Evolutionary conservation across 2,888 invertebrate genomes (phyloP).

Genomic region (Conchocele bisecta): DNA sequence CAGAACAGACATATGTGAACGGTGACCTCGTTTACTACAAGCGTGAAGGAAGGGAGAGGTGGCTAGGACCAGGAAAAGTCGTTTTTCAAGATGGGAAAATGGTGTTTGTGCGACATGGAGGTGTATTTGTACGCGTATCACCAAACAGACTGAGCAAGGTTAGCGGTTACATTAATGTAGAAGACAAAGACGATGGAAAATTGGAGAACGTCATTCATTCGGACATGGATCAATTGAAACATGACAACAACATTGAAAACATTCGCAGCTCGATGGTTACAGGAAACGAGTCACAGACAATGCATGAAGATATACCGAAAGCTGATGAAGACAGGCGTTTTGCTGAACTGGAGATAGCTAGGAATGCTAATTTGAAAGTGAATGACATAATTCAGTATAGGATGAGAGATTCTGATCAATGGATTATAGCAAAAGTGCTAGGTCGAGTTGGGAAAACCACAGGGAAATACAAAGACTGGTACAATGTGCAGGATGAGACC

Average conservation of each 20-base stretch:
- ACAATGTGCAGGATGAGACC: slow-evolving; percentile 29
- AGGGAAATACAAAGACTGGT: slow-evolving; percentile 30
- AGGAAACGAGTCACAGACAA: neutral
- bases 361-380: neutral
- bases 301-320: neutral
- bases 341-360: neutral
- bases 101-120: slow-evolving; percentile 11
- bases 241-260: too few species aligned
- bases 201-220: neutral
- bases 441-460: slow-evolving; percentile 22
- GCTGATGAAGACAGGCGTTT: neutral
- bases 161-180: neutral
- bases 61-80: slow-evolving; percentile 15
- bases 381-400: slow-evolving; percentile 27
- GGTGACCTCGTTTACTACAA: slow-evolving; percentile 58
- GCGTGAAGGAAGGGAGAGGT: slow-evolving; percentile 42
- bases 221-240: too few species aligned
- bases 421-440: slow-evolving; percentile 10
- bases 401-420: slow-evolving; percentile 3
- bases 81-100: slow-evolving; percentile 24
- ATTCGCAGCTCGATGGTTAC: too few species aligned
- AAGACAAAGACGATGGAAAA: neutral
- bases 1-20: slow-evolving; percentile 45
- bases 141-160: slow-evolving; percentile 7
- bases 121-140: slow-evolving; percentile 16